Base-by-base conservation (phyloP, 2,797 vertebrate genomes). In the Petrocephalus sullivani region DNA sequence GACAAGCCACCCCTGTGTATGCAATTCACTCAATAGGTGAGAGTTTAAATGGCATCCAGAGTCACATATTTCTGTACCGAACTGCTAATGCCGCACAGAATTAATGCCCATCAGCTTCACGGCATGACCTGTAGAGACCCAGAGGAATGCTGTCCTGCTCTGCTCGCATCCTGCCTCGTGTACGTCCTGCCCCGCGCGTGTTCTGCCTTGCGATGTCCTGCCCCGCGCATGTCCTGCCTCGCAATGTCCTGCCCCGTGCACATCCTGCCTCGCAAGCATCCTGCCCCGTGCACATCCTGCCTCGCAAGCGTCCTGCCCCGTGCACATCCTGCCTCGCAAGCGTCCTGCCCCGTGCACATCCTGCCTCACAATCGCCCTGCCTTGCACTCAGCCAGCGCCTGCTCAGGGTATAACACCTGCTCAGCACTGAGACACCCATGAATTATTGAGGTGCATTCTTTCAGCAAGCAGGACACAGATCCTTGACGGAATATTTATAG, bases 381-480 rank as follows among this genome's bases (percentile, higher is more conserved):
- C 41, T 46, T 4, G 0, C 0, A 4, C 28, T 33, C 64, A 14
- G 64, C 64, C 64, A 14, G 64, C 5, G 64, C 33, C 12, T 37
- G 64, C 28, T 12, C 64, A 14, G 64, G 28, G 64, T 4, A 1
- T 23, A 33, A 23, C 10, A 0, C 23, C 92, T 91, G 93, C 92
- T 93, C 92, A 92, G 87, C 90, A 92, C 86, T 84, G 89, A 87
- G 89, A 91, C 90, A 92, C 87, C 90, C 91, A 92, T 95, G 91
- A 95, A 95, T 95, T 93, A 95, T 95, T 94, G 86, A 95, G 92
- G 90, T 8, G 61, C 89, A 92, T 93, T 92, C 92, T 93, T 93
- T 88, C 89, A 87, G 37, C 33, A 64, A 86, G 84, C 93, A 94
- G 91, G 92, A 90, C 91, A 67, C 89, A 85, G 91, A 92, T 93